Conservation (phyloP, 2,113 vertebrate species). For the Pimephales promelas region DNA sequence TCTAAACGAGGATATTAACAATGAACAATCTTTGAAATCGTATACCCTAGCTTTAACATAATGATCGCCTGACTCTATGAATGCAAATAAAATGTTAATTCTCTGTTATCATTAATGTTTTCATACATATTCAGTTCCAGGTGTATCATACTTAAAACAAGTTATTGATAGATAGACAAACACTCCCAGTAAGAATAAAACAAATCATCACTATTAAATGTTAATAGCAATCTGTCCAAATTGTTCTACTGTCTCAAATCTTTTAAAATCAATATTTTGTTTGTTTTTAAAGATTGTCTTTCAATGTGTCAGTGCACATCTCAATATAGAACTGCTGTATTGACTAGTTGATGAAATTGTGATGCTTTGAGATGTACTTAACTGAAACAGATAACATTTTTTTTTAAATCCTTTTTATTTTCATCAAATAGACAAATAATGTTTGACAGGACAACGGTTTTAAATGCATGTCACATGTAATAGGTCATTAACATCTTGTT, state of each 20-base stretch:
- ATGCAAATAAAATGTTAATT: neutral
- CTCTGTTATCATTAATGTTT: neutral
- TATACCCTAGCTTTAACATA: too few species aligned
- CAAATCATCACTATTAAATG: neutral
- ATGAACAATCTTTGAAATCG: too few species aligned
- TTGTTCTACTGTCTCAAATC: too few species aligned
- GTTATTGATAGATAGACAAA: neutral
- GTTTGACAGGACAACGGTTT: neutral
- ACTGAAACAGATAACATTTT: neutral
- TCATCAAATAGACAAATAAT: slow-evolving; percentile 27
- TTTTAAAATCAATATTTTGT: neutral
- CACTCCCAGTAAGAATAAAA: neutral
- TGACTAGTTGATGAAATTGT: neutral
- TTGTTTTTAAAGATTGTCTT: neutral
- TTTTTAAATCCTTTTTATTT: neutral
- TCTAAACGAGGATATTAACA: too few species aligned
- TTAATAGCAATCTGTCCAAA: neutral
- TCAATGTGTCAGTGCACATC: neutral
- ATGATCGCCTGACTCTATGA: neutral
- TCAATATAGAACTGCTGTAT: neutral
- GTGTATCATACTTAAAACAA: neutral
- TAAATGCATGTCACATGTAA: neutral
- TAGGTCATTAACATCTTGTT: neutral
- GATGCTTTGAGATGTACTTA: neutral
- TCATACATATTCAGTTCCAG: neutral